Evolutionary conservation across 2,888 invertebrate genomes (phyloP).

Genomic region (Erannis defoliaria): DNA sequence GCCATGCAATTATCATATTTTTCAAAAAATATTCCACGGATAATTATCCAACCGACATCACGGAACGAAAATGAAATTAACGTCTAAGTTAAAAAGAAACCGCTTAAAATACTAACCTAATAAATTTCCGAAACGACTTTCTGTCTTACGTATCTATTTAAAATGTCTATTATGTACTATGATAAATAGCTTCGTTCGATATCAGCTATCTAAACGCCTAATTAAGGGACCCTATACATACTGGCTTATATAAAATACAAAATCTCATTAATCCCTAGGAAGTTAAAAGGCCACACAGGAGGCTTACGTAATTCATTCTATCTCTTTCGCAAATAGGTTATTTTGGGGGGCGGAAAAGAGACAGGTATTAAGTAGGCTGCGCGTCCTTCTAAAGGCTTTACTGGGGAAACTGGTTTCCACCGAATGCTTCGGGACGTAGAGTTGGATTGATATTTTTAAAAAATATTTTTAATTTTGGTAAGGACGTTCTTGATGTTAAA

Average conservation of each 20-base stretch:
- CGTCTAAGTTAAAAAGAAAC: constrained; percentile 44
- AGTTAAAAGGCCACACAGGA: constrained; percentile 61
- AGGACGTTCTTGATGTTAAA: too few relatives aligned
- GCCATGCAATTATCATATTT: constrained; percentile 40
- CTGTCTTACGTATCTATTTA: constrained; percentile 47
- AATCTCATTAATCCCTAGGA: constrained; percentile 64
- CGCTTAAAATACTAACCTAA: constrained; percentile 48
- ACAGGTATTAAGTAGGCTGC: constrained; percentile 71
- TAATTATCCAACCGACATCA: constrained; percentile 43
- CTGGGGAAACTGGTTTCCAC: constrained; percentile 76
- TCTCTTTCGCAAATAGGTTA: constrained; percentile 58
- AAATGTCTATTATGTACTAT: constrained; percentile 45
- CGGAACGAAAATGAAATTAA: constrained; percentile 45
- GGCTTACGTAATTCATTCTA: constrained; percentile 55
- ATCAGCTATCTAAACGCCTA: constrained; percentile 63
- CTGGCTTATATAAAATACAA: constrained; percentile 56
- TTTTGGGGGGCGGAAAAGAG: constrained; percentile 63
- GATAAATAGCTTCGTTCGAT: constrained; percentile 46
- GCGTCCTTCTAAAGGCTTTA: constrained; percentile 78
- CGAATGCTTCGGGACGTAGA: constrained; percentile 79
- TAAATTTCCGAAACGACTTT: constrained; percentile 46
- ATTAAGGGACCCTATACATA: constrained; percentile 63
- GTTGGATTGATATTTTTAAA: constrained; percentile 38
- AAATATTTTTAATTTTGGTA: not conserved
- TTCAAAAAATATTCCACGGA: constrained; percentile 47